Conservation (phyloP, 2,888 invertebrate species). For the Limnephilus marmoratus region DNA sequence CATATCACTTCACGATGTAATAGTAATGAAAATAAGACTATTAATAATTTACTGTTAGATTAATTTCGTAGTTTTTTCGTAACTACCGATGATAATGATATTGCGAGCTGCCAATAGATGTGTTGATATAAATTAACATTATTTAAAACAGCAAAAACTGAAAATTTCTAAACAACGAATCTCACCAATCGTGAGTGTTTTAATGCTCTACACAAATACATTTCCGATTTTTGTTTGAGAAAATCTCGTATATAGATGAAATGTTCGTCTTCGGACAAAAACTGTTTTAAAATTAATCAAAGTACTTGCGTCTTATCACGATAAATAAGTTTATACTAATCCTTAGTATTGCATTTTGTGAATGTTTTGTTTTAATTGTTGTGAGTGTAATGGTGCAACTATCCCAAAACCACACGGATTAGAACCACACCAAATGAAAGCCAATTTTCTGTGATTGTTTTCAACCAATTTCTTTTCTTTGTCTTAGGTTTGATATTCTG, state of each 20-base stretch:
- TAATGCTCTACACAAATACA: too few species aligned
- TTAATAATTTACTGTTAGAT: too few species aligned
- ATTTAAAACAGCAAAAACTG: too few species aligned
- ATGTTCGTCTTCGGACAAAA: not conserved
- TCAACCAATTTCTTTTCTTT: not conserved
- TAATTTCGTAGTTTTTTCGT: not conserved
- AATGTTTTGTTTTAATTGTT: not conserved
- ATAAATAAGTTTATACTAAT: not conserved
- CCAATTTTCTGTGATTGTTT: not conserved
- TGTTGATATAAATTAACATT: too few species aligned
- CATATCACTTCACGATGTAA: not conserved
- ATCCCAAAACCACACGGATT: conserved; percentile 14
- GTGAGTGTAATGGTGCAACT: not conserved
- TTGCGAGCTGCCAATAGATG: not conserved
- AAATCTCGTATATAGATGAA: too few species aligned
- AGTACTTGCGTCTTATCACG: too few species aligned
- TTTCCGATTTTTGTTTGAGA: too few species aligned
- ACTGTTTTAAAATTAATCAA: not conserved
- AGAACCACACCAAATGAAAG: conserved; percentile 19
- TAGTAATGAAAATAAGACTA: too few species aligned
- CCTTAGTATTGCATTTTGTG: not conserved
- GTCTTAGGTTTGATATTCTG: not conserved
- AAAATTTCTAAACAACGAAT: too few species aligned
- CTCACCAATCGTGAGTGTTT: too few species aligned
- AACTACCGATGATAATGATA: not conserved